A percentile compares a stretch with the other conserved stretches of the same genome.
Conservation (phyloP, 2,888 invertebrate species). For the Agonopterix subpropinquella region DNA sequence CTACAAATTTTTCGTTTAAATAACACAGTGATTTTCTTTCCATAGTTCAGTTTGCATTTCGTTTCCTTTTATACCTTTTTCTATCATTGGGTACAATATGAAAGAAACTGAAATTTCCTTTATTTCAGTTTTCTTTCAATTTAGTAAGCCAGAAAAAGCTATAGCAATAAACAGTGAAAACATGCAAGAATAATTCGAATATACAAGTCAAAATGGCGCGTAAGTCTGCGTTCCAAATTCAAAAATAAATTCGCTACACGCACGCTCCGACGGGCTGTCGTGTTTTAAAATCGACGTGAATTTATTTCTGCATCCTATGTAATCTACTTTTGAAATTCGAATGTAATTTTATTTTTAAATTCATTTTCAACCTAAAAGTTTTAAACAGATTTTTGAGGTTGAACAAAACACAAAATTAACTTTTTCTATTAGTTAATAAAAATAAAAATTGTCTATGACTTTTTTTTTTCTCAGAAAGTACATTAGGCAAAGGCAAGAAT, state of each 20-base stretch:
- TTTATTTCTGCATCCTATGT: constrained; percentile 20
- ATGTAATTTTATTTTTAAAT: constrained; percentile 6
- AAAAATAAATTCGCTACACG: constrained; percentile 72
- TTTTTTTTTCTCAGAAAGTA: constrained; percentile 3
- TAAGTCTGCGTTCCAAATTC: constrained; percentile 74
- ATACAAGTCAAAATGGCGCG: constrained; percentile 63
- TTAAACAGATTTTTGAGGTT: too few species aligned
- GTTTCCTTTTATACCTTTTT: too few species aligned
- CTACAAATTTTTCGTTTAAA: too few species aligned
- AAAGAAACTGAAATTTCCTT: too few species aligned
- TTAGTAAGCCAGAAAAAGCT: not conserved
- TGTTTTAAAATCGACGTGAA: constrained; percentile 67
- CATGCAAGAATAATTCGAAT: constrained; percentile 50
- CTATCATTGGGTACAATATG: too few species aligned
- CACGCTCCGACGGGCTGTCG: constrained; percentile 49
- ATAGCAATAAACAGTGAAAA: constrained; percentile 24
- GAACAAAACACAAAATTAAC: too few species aligned
- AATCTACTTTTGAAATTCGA: constrained; percentile 27
- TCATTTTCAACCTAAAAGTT: not conserved
- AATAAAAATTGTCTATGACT: not conserved
- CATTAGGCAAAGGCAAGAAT: constrained; percentile 26
- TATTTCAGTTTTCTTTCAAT: too few species aligned
- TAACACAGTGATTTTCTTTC: too few species aligned
- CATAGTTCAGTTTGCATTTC: too few species aligned
- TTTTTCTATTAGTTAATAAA: not conserved